phyloP scores from a whole-genome alignment of 2,888 invertebrate genomes.

The Teleiodes luculella region DNA sequence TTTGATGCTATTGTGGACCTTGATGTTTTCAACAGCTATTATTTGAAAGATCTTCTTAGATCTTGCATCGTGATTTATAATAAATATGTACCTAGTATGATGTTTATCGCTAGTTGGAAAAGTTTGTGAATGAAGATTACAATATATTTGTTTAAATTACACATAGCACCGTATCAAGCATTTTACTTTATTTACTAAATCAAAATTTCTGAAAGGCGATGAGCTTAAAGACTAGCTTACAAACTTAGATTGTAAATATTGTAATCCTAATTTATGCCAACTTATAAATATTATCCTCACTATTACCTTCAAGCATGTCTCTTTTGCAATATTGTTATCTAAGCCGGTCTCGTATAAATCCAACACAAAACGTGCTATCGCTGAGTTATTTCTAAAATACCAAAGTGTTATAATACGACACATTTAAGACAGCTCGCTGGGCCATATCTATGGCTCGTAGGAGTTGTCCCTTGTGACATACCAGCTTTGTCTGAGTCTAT shows the following conservation, averaged over 20 bases:
- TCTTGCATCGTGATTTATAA: neutral
- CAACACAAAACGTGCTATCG: conserved; percentile 7
- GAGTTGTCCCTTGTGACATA: conserved; percentile 1
- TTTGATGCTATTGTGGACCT: neutral
- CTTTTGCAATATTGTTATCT: conserved; percentile 5
- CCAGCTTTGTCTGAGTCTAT: conserved; percentile 24
- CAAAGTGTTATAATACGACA: conserved; percentile 7
- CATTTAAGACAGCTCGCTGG: neutral
- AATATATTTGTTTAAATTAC: neutral
- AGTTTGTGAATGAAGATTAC: neutral
- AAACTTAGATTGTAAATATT: neutral
- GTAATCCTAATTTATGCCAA: neutral
- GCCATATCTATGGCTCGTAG: neutral
- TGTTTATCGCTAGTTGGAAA: neutral
- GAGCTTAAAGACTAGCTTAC: neutral
- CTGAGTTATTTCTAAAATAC: conserved; percentile 10
- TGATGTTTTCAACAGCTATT: conserved; percentile 6
- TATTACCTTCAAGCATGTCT: neutral
- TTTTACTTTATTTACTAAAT: no score
- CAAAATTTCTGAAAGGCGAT: neutral
- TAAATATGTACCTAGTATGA: neutral
- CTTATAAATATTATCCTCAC: neutral
- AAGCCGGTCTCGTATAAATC: conserved; percentile 3
- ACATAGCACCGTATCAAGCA: neutral
- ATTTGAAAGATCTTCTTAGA: neutral